These are phyloP conservation scores for Notolepis coatsorum DNA, from an alignment of 2,797 vertebrate species.

Conservation along the genomic window DNA sequence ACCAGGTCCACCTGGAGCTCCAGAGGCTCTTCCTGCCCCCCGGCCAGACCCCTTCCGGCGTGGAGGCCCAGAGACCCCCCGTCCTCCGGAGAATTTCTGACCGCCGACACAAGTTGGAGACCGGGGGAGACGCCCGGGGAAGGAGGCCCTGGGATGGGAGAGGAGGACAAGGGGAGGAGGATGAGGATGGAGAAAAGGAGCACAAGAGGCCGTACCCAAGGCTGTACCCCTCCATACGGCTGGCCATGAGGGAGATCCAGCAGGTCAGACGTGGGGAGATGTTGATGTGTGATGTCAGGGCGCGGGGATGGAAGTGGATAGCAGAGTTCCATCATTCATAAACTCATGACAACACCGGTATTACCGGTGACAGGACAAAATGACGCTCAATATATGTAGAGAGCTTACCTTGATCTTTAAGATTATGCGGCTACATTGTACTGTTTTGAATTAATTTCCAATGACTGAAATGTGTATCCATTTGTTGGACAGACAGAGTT, in stretches of 20 bases:
- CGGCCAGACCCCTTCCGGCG: not conserved
- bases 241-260: constrained; percentile 76
- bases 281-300: not conserved
- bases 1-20: constrained; percentile 45
- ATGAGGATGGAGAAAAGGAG: not conserved
- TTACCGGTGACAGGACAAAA: not conserved
- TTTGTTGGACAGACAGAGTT: too few species aligned
- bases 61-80: constrained; percentile 20
- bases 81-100: constrained; percentile 50
- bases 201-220: constrained; percentile 47
- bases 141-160: constrained; percentile 27
- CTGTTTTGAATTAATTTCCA: too few species aligned
- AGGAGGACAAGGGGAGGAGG: not conserved
- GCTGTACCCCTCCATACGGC: constrained; percentile 71
- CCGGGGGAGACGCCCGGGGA: constrained; percentile 7
- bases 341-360: not conserved
- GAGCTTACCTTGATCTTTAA: too few species aligned
- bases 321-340: not conserved
- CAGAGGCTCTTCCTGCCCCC: constrained; percentile 48
- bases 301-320: not conserved
- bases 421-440: too few species aligned
- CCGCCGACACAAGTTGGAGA: constrained; percentile 13
- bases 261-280: constrained; percentile 55
- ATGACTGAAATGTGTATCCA: too few species aligned
- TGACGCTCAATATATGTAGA: not conserved